Conservation (phyloP, 2,888 invertebrate genomes). For the Noctua janthe region DNA sequence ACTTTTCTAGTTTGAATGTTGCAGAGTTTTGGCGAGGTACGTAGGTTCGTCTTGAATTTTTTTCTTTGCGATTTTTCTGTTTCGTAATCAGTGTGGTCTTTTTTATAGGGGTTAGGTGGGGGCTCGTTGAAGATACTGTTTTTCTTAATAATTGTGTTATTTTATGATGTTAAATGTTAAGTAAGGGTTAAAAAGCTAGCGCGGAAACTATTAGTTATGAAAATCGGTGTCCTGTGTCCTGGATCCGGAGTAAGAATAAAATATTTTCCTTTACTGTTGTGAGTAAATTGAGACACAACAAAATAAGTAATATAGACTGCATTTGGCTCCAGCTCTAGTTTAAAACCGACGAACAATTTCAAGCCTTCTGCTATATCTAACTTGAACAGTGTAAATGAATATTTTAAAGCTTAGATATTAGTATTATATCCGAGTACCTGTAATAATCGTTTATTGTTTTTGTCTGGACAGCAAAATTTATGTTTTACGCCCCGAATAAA, state of each 20-base stretch:
- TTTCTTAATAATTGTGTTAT: background rate
- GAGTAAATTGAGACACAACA: too few species aligned
- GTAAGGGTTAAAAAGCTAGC: too few species aligned
- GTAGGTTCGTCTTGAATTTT: constrained; percentile 3
- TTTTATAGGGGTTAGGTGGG: background rate
- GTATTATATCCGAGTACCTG: constrained; percentile 11
- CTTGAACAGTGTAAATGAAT: constrained; percentile 2
- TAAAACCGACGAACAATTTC: background rate
- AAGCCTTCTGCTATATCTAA: background rate
- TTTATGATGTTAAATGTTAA: too few species aligned
- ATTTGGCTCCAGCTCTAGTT: constrained; percentile 10
- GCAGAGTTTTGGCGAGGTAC: constrained; percentile 3
- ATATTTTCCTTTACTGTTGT: too few species aligned
- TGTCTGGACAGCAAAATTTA: constrained; percentile 5
- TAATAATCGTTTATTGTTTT: constrained; percentile 29
- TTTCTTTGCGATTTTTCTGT: background rate
- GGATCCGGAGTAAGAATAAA: too few species aligned
- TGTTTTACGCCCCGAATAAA: constrained; percentile 15
- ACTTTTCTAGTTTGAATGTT: constrained; percentile 36
- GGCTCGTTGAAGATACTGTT: background rate
- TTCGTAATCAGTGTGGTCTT: background rate
- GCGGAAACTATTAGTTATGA: background rate
- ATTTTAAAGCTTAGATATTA: constrained; percentile 13
- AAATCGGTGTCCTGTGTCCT: background rate
- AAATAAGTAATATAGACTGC: background rate